Evolutionary conservation across 2,888 invertebrate species (phyloP).

Genomic region (Cancer borealis): DNA sequence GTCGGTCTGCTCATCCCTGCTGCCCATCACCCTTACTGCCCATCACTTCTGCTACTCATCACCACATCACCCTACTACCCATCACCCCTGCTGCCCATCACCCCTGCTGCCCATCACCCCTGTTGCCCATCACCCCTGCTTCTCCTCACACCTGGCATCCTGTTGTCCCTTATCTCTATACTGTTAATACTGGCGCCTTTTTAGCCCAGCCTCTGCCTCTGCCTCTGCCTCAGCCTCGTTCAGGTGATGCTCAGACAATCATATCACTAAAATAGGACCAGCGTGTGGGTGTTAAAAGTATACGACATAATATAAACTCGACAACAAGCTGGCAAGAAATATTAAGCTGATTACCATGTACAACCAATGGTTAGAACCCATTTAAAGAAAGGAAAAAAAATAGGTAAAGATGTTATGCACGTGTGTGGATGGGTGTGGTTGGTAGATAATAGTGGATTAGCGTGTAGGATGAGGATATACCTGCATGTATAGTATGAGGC

Average conservation of each 20-base stretch:
- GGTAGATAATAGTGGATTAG: background rate
- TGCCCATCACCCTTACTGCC: background rate
- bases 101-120: background rate
- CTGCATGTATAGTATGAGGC: background rate
- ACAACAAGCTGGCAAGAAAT: too few relatives aligned
- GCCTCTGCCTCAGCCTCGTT: background rate
- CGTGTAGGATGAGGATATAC: background rate
- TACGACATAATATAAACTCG: too few relatives aligned
- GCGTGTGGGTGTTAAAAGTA: too few relatives aligned
- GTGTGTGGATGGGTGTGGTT: background rate
- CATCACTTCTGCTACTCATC: too few relatives aligned
- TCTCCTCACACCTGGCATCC: background rate
- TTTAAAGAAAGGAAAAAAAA: too few relatives aligned
- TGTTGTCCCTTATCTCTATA: background rate
- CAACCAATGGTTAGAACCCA: too few relatives aligned
- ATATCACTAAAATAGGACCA: background rate
- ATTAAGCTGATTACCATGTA: too few relatives aligned
- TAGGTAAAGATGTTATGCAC: too few relatives aligned
- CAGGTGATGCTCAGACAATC: background rate
- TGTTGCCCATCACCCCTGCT: background rate
- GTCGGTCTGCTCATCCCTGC: background rate
- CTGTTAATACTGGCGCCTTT: background rate
- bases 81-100: background rate
- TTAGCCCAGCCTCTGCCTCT: background rate
- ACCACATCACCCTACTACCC: too few relatives aligned